These are phyloP conservation scores for Apodemus sylvaticus DNA, from an alignment of 2,113 vertebrate species.

Conservation along the genomic window DNA sequence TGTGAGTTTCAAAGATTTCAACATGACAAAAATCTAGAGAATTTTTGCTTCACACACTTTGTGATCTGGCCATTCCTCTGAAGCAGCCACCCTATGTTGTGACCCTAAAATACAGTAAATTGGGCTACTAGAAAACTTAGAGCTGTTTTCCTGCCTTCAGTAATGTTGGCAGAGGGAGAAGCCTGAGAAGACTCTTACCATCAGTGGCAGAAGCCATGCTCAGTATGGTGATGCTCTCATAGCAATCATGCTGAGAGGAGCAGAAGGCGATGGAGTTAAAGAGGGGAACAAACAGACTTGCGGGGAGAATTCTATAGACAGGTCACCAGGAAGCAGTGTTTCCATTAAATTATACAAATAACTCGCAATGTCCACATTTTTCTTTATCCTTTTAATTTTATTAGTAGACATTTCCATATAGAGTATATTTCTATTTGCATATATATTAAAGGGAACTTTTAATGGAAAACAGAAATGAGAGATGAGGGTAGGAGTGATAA, in stretches of 20 bases:
- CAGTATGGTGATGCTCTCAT: neutral
- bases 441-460: neutral
- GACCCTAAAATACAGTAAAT: neutral
- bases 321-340: neutral
- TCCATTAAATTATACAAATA: neutral
- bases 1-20: slow-evolving; percentile 21
- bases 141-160: neutral
- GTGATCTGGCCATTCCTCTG: neutral
- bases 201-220: neutral
- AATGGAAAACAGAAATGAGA: neutral
- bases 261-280: neutral
- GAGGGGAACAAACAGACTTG: neutral
- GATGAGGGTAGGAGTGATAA: neutral
- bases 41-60: slow-evolving; percentile 35
- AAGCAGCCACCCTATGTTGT: neutral
- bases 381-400: neutral
- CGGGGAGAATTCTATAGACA: neutral
- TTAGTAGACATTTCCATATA: neutral
- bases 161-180: neutral
- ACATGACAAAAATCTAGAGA: neutral
- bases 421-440: neutral
- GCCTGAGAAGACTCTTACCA: neutral
- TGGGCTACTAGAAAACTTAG: slow-evolving; percentile 4
- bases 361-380: neutral
- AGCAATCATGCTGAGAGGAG: neutral